Percentiles rank a stretch among this genome's conserved stretches.
phyloP scores from a whole-genome alignment of 2,797 vertebrate genomes.

The Gallinago nigripennis region DNA sequence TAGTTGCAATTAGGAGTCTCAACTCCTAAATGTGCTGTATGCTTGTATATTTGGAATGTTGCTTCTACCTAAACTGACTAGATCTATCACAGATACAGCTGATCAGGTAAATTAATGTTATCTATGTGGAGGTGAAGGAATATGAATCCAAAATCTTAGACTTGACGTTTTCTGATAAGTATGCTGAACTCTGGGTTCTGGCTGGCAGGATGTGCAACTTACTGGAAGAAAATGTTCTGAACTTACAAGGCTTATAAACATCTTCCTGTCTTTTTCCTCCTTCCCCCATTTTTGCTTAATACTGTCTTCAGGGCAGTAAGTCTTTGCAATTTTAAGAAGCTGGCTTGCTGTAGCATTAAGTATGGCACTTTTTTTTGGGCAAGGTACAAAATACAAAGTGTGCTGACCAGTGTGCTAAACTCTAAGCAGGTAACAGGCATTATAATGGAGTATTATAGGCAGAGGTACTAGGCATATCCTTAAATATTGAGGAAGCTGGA shows the following conservation, averaged over 20 bases:
- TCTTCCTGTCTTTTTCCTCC: neutral
- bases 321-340: neutral
- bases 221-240: constrained; percentile 26
- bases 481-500: neutral
- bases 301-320: neutral
- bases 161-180: neutral
- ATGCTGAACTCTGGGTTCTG: neutral
- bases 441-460: neutral
- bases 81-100: neutral
- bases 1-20: neutral
- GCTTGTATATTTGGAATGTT: neutral
- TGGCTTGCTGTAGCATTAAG: neutral
- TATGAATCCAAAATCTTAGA: neutral
- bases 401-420: neutral
- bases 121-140: neutral
- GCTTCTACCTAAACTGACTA: neutral
- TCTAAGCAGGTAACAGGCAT: neutral
- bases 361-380: neutral
- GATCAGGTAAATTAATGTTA: neutral
- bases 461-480: neutral
- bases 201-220: neutral
- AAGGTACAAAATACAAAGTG: neutral
- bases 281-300: neutral
- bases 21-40: neutral
- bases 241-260: neutral